These are phyloP conservation scores for Oedothorax gibbosus DNA, from an alignment of 1,140 invertebrate genomes.

Conservation along the genomic window DNA sequence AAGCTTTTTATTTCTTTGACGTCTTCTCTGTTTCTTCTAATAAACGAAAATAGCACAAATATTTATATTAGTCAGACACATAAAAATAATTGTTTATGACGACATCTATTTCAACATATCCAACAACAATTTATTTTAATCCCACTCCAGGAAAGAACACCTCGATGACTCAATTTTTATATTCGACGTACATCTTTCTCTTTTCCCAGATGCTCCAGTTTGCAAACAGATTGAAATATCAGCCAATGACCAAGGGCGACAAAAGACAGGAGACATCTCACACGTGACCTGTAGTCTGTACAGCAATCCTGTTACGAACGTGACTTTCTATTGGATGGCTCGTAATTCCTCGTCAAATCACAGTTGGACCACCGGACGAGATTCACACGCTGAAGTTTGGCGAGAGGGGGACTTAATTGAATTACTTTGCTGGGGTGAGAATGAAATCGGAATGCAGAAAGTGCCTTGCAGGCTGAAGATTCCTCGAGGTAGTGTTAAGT, in stretches of 20 bases:
- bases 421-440: slow-evolving; percentile 63
- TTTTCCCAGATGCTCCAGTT: slow-evolving; percentile 31
- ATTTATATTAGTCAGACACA: too few relatives aligned
- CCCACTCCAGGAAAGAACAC: too few relatives aligned
- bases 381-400: neutral
- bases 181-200: neutral
- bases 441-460: slow-evolving; percentile 64
- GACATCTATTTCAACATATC: too few relatives aligned
- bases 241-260: neutral
- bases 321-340: slow-evolving; percentile 44
- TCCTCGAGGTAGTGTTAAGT: neutral
- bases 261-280: slow-evolving; percentile 3
- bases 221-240: slow-evolving; percentile 39
- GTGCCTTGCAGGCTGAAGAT: slow-evolving; percentile 61
- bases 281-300: slow-evolving; percentile 43
- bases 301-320: slow-evolving; percentile 21
- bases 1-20: too few relatives aligned
- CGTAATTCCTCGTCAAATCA: slow-evolving; percentile 46
- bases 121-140: too few relatives aligned
- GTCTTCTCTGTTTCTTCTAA: too few relatives aligned
- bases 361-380: slow-evolving; percentile 20
- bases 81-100: too few relatives aligned
- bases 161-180: too few relatives aligned
- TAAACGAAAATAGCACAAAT: too few relatives aligned
- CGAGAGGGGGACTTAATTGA: neutral